Evolutionary conservation across 2,888 invertebrate species (phyloP).

Genomic region (Cartodere bifasciata): DNA sequence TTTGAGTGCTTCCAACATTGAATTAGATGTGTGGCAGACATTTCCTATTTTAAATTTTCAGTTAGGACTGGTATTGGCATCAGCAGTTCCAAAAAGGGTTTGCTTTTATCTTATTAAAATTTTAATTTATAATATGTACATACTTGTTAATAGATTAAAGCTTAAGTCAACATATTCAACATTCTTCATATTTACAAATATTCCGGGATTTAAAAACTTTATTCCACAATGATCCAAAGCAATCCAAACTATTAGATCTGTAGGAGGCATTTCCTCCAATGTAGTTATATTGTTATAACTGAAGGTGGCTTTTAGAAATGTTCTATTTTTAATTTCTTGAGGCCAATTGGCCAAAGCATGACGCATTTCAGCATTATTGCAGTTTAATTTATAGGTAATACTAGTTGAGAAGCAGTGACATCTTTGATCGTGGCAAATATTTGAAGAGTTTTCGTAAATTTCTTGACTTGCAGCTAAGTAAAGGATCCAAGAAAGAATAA

Average conservation of each 20-base stretch:
- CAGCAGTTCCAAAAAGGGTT: too few species aligned
- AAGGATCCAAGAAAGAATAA: too few species aligned
- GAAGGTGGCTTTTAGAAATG: conserved; percentile 40
- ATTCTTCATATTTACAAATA: conserved; percentile 39
- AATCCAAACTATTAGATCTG: conserved; percentile 38
- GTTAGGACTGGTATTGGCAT: too few species aligned
- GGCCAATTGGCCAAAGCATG: conserved; percentile 32
- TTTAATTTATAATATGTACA: conserved; percentile 16
- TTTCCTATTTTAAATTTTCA: too few species aligned
- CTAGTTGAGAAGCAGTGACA: conserved; percentile 24
- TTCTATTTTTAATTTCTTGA: conserved; percentile 16
- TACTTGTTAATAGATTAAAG: conserved; percentile 43
- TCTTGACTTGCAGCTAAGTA: too few species aligned
- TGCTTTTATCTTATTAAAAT: too few species aligned
- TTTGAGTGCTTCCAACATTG: too few species aligned
- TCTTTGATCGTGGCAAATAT: conserved; percentile 20
- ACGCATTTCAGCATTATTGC: conserved; percentile 21
- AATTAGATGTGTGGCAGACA: too few species aligned
- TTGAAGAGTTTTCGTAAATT: conserved; percentile 16
- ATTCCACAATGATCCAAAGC: conserved; percentile 42
- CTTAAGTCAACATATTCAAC: conserved; percentile 45
- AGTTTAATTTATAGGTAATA: conserved; percentile 25
- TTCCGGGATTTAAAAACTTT: conserved; percentile 37
- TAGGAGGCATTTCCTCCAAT: conserved; percentile 36
- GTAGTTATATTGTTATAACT: conserved; percentile 42